These are phyloP conservation scores for Caenorhabditis zanzibari DNA, from an alignment of 2,888 invertebrate species.

Conservation along the genomic window DNA sequence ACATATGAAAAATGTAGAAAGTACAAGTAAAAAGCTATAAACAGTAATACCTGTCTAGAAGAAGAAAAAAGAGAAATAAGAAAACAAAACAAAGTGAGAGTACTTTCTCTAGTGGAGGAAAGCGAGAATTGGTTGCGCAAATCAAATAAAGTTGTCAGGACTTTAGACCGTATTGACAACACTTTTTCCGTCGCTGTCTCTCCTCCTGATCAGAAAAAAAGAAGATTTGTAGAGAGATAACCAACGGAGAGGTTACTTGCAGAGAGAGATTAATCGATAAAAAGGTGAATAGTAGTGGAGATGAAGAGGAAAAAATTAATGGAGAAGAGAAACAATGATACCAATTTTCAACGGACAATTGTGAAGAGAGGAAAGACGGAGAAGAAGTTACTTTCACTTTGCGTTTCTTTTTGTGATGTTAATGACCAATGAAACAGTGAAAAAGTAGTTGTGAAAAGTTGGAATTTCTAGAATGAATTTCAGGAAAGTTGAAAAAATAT, in stretches of 20 bases:
- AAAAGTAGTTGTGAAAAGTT: too few species aligned
- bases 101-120: constrained; percentile 8
- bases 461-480: too few species aligned
- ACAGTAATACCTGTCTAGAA: not conserved
- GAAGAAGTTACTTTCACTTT: constrained; percentile 1
- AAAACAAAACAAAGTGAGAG: constrained; percentile 27
- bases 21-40: constrained; percentile 9
- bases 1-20: not conserved
- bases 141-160: constrained; percentile 41
- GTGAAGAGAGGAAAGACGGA: not conserved
- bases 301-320: constrained; percentile 1
- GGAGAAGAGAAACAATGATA: constrained; percentile 49
- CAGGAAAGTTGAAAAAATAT: too few species aligned
- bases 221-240: constrained; percentile 24
- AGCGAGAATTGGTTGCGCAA: constrained; percentile 50
- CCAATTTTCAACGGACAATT: constrained; percentile 21
- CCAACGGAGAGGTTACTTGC: not conserved
- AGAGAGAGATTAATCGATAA: constrained; percentile 41
- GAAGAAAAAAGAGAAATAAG: not conserved
- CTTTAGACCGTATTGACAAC: constrained; percentile 30
- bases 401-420: not conserved
- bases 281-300: constrained; percentile 21
- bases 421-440: constrained; percentile 13
- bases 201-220: constrained; percentile 22
- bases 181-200: not conserved